Evolutionary conservation across 2,888 invertebrate genomes (phyloP).

Genomic region (Ceratothoa steindachneri): DNA sequence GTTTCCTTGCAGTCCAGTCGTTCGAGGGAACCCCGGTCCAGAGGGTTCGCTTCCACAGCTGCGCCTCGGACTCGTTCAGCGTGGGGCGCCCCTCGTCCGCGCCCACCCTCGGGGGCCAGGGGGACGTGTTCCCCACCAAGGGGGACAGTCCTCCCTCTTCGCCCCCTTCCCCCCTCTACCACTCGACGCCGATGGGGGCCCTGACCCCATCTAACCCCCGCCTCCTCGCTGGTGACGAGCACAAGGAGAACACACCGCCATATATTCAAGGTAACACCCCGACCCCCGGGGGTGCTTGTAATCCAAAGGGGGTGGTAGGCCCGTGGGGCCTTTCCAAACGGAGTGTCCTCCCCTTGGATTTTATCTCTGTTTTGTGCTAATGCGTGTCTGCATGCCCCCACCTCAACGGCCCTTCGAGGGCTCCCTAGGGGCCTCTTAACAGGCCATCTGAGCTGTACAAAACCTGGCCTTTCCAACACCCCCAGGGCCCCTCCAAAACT

Average conservation of each 20-base stretch:
- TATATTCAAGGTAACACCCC: conserved; percentile 34
- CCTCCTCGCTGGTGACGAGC: conserved; percentile 40
- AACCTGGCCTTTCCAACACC: no score
- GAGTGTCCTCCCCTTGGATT: no score
- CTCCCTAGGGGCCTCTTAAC: no score
- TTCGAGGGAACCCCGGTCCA: conserved; percentile 49
- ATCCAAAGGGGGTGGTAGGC: no score
- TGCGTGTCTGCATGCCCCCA: no score
- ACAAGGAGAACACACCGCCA: conserved; percentile 45
- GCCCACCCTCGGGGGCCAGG: conserved; percentile 27
- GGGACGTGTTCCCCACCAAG: conserved; percentile 39
- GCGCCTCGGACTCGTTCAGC: conserved; percentile 56
- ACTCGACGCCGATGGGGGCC: conserved; percentile 22
- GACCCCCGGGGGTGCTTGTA: no score
- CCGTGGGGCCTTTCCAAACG: no score
- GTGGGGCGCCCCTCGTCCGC: conserved; percentile 25
- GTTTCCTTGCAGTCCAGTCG: conserved; percentile 32
- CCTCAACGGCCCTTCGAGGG: no score
- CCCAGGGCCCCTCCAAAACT: no score
- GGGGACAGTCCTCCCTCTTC: neutral
- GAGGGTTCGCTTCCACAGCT: conserved; percentile 61
- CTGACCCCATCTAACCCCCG: conserved; percentile 13
- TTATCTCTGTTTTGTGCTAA: no score
- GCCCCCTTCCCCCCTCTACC: conserved; percentile 22
- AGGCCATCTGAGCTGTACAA: no score